Percentiles rank a stretch among this genome's conserved stretches.
These are phyloP conservation scores for Ceryle rudis DNA, from an alignment of 2,797 vertebrate species.

Conservation along the genomic window DNA sequence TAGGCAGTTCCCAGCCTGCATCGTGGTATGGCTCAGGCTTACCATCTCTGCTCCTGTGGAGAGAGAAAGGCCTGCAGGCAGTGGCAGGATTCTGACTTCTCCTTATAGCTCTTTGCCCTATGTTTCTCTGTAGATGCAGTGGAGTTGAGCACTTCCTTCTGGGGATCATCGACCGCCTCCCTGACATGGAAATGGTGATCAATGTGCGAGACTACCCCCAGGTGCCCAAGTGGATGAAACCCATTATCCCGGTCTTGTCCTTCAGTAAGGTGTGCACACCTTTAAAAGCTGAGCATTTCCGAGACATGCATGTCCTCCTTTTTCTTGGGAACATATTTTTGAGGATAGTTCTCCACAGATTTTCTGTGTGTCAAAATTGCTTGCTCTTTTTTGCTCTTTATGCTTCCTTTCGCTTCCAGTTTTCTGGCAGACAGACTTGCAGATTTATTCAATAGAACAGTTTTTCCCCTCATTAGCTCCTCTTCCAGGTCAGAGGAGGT, in stretches of 20 bases:
- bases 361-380: neutral
- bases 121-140: conserved; percentile 85
- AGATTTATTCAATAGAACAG: neutral
- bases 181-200: conserved; percentile 94
- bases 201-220: conserved; percentile 99
- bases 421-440: neutral
- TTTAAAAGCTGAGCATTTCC: neutral
- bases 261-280: conserved; percentile 92
- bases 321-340: neutral
- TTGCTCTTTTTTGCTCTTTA: neutral
- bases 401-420: neutral
- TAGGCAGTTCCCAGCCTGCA: neutral
- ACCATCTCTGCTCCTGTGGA: neutral
- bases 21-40: neutral
- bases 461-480: conserved; percentile 1
- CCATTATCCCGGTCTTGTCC: conserved; percentile 89
- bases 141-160: conserved; percentile 97
- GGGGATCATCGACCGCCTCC: conserved; percentile 85
- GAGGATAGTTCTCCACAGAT: neutral
- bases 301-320: neutral
- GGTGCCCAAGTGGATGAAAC: conserved; percentile 90
- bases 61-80: neutral
- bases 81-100: neutral
- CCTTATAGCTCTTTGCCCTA: neutral
- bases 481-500: conserved; percentile 7